A percentile compares a stretch with the other conserved stretches of the same genome.
phyloP scores from a whole-genome alignment of 2,888 invertebrate species.

The Hanleya hanleyi region DNA sequence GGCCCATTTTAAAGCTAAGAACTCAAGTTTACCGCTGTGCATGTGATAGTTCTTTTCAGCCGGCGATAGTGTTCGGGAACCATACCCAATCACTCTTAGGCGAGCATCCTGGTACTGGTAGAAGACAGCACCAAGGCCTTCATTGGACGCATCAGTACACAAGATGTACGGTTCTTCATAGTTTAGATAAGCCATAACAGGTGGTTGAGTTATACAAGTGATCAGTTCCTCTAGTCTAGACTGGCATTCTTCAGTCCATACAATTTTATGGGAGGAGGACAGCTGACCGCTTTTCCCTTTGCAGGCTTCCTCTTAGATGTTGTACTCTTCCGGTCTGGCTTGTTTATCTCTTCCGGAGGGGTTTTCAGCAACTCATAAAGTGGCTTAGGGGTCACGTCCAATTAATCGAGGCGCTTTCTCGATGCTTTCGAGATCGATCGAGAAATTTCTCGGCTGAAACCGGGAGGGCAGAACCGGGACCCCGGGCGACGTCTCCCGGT shows the following conservation, averaged over 20 bases:
- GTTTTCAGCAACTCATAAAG: constrained; percentile 12
- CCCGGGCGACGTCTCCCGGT: too few species aligned
- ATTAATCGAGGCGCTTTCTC: too few species aligned
- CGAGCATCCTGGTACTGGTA: constrained; percentile 29
- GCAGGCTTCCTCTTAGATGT: too few species aligned
- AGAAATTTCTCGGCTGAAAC: too few species aligned
- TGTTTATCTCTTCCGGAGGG: constrained; percentile 3
- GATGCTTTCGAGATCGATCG: too few species aligned
- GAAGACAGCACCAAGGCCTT: constrained; percentile 32
- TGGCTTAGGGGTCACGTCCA: too few species aligned
- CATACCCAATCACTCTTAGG: constrained; percentile 23
- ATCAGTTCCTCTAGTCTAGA: constrained; percentile 20
- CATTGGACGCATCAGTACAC: constrained; percentile 20
- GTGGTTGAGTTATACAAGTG: constrained; percentile 5
- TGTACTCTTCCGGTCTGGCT: too few species aligned
- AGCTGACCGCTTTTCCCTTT: constrained; percentile 15
- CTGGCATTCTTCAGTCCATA: constrained; percentile 5
- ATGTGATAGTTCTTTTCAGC: constrained; percentile 23
- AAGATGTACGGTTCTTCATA: constrained; percentile 23
- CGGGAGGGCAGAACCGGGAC: too few species aligned
- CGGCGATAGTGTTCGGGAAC: constrained; percentile 10
- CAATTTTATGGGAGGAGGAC: neutral
- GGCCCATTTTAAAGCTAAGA: constrained; percentile 30
- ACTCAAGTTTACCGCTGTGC: constrained; percentile 16
- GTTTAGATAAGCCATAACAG: constrained; percentile 30